Evolutionary conservation across 2,113 vertebrate species (phyloP).

Genomic region (Pontoporia blainvillei): DNA sequence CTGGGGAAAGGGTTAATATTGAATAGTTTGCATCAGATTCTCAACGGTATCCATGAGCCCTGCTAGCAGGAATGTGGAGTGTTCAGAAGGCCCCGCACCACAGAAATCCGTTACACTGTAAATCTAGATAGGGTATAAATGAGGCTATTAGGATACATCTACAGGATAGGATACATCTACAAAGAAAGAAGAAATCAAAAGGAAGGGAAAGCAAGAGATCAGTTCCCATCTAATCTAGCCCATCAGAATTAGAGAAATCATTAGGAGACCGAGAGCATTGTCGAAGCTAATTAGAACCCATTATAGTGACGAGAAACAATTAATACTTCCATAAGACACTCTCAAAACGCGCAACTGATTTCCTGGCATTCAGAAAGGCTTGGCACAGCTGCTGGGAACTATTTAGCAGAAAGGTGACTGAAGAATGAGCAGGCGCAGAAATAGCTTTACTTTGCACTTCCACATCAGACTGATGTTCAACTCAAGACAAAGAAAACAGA

Average conservation of each 20-base stretch:
- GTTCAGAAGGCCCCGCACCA: background rate
- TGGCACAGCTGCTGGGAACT: background rate
- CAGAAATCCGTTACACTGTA: background rate
- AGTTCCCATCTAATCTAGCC: background rate
- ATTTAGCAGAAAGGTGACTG: slow-evolving; percentile 39
- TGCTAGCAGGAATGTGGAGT: background rate
- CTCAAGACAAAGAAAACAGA: slow-evolving; percentile 44
- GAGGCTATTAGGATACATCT: background rate
- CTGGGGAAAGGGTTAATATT: background rate
- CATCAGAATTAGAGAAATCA: slow-evolving; percentile 42
- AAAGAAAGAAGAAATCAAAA: background rate
- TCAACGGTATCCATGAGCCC: background rate
- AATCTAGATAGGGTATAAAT: background rate
- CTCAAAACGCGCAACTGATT: slow-evolving; percentile 31
- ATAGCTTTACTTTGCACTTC: slow-evolving; percentile 46
- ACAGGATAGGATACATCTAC: background rate
- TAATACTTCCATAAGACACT: slow-evolving; percentile 16
- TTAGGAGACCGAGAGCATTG: background rate
- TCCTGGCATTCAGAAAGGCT: slow-evolving; percentile 35
- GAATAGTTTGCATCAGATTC: background rate
- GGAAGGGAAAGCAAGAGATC: background rate
- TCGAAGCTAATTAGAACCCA: slow-evolving; percentile 20
- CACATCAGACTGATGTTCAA: slow-evolving; percentile 33
- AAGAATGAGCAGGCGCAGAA: slow-evolving; percentile 45
- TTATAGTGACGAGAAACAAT: slow-evolving; percentile 29